Conservation (phyloP, 2,113 vertebrate genomes). For the Phalacrocorax aristotelis region DNA sequence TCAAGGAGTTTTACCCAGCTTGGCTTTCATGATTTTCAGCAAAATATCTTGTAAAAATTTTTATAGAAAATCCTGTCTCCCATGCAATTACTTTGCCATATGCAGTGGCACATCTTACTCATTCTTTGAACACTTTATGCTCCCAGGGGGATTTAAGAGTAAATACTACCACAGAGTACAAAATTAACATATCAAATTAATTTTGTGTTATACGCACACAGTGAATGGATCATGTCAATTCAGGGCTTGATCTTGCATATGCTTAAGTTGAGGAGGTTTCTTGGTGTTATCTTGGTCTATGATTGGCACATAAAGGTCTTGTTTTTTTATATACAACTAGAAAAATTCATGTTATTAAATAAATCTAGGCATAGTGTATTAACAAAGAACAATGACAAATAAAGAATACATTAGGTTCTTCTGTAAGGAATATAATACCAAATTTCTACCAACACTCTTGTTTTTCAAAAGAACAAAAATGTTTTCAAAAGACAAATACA, state of each 20-base stretch:
- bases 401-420: neutral
- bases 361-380: neutral
- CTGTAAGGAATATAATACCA: neutral
- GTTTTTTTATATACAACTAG: neutral
- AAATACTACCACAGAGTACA: neutral
- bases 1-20: neutral
- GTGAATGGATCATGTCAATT: neutral
- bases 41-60: neutral
- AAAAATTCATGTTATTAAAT: neutral
- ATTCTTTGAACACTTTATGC: neutral
- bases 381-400: neutral
- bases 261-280: neutral
- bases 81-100: neutral
- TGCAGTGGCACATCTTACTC: neutral
- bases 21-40: neutral
- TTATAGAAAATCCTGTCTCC: neutral
- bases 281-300: conserved; percentile 7
- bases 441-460: neutral
- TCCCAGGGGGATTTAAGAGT: neutral
- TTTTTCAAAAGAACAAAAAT: neutral
- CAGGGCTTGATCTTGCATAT: neutral
- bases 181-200: conserved; percentile 26
- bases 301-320: neutral
- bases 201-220: neutral
- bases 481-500: neutral